phyloP scores from a whole-genome alignment of 2,888 invertebrate genomes.

The Tyria jacobaeae region DNA sequence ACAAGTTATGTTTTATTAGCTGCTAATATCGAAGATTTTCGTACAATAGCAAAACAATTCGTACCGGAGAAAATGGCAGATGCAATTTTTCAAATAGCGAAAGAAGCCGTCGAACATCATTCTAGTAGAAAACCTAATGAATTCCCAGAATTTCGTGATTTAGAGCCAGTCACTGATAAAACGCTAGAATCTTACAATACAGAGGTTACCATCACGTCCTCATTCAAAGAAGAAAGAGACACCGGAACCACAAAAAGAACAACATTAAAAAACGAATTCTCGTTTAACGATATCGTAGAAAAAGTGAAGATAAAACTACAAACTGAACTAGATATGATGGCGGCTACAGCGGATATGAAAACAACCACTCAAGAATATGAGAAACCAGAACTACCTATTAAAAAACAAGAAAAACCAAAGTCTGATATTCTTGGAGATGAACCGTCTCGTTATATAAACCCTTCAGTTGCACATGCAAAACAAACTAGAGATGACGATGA shows the following conservation, averaged over 20 bases:
- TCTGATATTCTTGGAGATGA: background rate
- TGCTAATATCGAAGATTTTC: conserved; percentile 62
- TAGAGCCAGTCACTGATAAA: background rate
- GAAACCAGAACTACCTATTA: background rate
- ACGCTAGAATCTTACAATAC: background rate
- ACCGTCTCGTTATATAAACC: background rate
- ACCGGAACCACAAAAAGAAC: background rate
- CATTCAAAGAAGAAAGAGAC: background rate
- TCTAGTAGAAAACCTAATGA: background rate
- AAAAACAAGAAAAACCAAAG: background rate
- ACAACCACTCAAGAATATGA: background rate
- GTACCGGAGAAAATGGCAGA: conserved; percentile 53
- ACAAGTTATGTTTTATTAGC: conserved; percentile 53
- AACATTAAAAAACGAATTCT: conserved; percentile 21
- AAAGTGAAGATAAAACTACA: conserved; percentile 55
- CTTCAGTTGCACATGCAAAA: background rate
- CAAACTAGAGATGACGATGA: background rate
- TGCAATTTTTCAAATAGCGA: conserved; percentile 48
- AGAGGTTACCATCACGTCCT: background rate
- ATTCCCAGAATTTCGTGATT: background rate
- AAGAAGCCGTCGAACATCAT: background rate
- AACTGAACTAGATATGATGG: conserved; percentile 26
- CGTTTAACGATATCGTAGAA: conserved; percentile 57
- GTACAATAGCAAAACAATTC: conserved; percentile 56
- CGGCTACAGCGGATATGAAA: background rate